A percentile compares a stretch with the other conserved stretches of the same genome.
These are phyloP conservation scores for Nipponia nippon DNA, from an alignment of 2,113 vertebrate genomes.

Conservation along the genomic window DNA sequence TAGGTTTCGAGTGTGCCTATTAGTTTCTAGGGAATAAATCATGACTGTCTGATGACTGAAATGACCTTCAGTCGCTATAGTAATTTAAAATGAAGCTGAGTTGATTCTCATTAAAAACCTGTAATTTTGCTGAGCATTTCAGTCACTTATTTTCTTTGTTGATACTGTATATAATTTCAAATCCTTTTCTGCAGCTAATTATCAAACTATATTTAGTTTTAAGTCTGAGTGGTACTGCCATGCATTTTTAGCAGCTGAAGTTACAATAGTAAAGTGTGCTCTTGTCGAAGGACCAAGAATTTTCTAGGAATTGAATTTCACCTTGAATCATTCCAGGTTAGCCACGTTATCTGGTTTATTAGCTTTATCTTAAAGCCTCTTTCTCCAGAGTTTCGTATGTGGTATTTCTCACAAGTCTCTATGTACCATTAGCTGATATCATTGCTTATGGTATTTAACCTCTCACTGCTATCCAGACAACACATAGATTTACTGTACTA, in stretches of 20 bases:
- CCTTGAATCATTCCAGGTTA: neutral
- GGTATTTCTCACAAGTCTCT: neutral
- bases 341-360: neutral
- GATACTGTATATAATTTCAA: neutral
- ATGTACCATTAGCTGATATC: neutral
- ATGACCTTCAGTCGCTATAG: neutral
- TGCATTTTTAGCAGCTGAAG: neutral
- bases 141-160: neutral
- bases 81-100: neutral
- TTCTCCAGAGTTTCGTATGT: neutral
- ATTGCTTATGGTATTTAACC: neutral
- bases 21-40: conserved; percentile 30
- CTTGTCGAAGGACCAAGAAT: neutral
- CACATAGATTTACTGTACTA: neutral
- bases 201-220: neutral
- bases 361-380: neutral
- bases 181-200: neutral
- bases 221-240: neutral
- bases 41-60: neutral
- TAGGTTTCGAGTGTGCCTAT: neutral
- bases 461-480: neutral
- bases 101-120: neutral
- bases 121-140: neutral
- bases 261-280: neutral
- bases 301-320: conserved; percentile 2